Percentiles rank a stretch among this genome's conserved stretches.
Evolutionary conservation across 2,113 vertebrate genomes (phyloP).

Genomic region (Poeciliopsis turrubarensis): DNA sequence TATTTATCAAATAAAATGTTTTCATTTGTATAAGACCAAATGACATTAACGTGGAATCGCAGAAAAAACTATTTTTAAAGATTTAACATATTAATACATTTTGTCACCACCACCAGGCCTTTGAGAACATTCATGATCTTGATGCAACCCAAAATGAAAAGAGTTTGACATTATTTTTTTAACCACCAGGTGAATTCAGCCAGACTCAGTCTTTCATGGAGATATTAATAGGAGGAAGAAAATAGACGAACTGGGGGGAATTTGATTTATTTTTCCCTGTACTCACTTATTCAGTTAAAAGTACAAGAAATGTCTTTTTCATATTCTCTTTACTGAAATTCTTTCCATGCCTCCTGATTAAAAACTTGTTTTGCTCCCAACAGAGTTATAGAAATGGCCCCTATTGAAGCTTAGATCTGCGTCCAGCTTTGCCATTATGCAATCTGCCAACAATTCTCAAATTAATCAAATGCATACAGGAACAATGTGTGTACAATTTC

Average conservation of each 20-base stretch:
- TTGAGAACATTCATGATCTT: no score
- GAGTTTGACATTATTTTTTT: no score
- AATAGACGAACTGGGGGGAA: conserved; percentile 6
- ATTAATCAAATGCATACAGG: conserved; percentile 27
- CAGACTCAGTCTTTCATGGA: conserved; percentile 28
- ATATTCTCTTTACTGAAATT: conserved; percentile 26
- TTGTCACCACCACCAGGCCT: no score
- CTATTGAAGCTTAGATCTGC: conserved; percentile 8
- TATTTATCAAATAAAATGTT: no score
- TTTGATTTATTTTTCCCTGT: conserved; percentile 37
- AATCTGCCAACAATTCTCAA: conserved; percentile 49
- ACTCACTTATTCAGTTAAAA: conserved; percentile 17
- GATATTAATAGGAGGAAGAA: neutral
- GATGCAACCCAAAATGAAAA: no score
- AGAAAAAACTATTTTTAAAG: no score
- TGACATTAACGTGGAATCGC: no score
- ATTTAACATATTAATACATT: no score
- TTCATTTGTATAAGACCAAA: no score
- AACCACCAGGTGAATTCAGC: conserved; percentile 8
- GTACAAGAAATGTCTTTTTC: conserved; percentile 33
- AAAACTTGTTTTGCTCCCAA: neutral
- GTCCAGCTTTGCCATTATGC: conserved; percentile 31
- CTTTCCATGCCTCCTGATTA: conserved; percentile 20
- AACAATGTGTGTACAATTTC: conserved; percentile 46
- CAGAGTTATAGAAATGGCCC: conserved; percentile 4